Evolutionary conservation across 1,140 invertebrate species (phyloP), one percentile per base, ranked within the genome.

Genomic region (Capitella teleta): DNA sequence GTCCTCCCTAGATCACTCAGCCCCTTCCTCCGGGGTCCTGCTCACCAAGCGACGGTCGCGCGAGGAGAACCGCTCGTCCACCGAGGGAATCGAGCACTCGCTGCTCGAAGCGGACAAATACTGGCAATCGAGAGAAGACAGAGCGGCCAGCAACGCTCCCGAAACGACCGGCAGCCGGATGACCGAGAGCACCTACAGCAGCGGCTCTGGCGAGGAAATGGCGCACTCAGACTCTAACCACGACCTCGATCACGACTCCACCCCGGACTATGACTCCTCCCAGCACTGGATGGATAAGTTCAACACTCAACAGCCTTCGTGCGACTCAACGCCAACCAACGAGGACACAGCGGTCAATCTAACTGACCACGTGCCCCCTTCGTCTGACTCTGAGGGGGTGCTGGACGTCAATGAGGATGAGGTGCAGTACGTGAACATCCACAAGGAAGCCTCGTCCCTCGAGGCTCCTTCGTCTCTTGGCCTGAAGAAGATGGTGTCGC

Each of bases 151-250:
- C 24, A 28, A 26, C 8, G 1, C 30, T 3, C 21, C 3, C 36
- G 24, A 23, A 2, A 30, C n/a, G 14, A 38, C 26, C 12, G 47
- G 24, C 14, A n/a, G n/a, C 5, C 37, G 24, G 32, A 49, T 49
- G 47, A 49, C 21, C 12, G 47, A 49, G 18, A 49, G 47, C 32
- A 49, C 47, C 6, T 38, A 49, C 47, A 49, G 47, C 47, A 49
- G 47, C 19, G 47, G 47, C 0, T 49, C 47, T 25, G 47, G 47
- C 14, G 47, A 49, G 47, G 47, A 49, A 37, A 49, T 49, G 47
- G 47, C 47, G 4, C 30, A 30, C 21, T 49, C 47, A 6, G 47
- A 49, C 32, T 24, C 34, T 24, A 38, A 25, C 16, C 47, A 49
- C 36, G 36, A 49, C 4, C 47, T 49, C 10, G 14, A 23, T 12